These are phyloP conservation scores for Folsomia candida DNA, from an alignment of 2,888 invertebrate genomes.

Conservation along the genomic window DNA sequence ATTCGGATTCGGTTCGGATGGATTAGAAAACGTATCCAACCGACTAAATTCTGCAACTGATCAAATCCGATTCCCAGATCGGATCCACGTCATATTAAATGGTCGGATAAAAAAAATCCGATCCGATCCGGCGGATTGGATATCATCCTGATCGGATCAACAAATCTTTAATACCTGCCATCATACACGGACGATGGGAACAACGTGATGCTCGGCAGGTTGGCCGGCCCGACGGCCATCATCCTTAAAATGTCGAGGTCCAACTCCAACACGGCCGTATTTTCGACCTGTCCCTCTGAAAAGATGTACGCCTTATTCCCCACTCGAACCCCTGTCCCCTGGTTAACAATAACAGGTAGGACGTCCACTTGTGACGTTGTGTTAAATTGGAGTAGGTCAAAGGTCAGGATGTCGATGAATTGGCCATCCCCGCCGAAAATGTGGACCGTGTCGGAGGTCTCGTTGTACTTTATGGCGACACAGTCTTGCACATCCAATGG, in stretches of 20 bases:
- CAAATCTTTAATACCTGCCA: no score
- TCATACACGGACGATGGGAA: neutral
- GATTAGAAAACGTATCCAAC: no score
- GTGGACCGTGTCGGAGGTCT: neutral
- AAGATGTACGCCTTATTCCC: neutral
- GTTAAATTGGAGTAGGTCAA: neutral
- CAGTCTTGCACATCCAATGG: neutral
- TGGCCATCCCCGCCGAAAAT: neutral
- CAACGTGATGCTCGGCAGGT: neutral
- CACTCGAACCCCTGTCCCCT: neutral
- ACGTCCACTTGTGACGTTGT: neutral
- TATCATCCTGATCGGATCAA: no score
- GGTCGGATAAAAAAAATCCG: no score
- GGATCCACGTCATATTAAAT: no score
- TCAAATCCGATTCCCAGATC: no score
- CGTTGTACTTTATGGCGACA: neutral
- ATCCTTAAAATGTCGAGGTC: neutral
- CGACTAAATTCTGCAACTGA: no score
- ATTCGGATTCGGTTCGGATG: no score
- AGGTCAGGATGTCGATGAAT: neutral
- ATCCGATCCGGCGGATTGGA: no score
- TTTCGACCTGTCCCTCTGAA: neutral
- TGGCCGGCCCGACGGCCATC: neutral
- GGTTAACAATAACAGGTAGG: neutral
- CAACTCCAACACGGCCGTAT: neutral